Evolutionary conservation across 2,888 invertebrate species (phyloP), one percentile per base, ranked within the genome.

Genomic region (Napeogenes inachia): DNA sequence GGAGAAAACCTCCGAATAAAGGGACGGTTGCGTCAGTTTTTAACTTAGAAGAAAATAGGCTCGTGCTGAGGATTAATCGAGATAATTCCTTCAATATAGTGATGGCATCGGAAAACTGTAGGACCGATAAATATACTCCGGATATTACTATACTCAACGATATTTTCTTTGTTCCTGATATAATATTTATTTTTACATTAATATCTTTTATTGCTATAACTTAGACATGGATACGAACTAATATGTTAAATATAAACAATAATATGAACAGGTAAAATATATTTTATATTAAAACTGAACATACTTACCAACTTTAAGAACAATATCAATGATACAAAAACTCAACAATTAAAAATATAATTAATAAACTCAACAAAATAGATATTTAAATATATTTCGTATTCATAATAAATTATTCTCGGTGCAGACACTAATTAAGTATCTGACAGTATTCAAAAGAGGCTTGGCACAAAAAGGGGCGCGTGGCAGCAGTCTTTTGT

Each of bases 21-120:
- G 77, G 72, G 70, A 71, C 69, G 74, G 73, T 75, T 77, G 79
- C 79, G 84, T 79, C 84, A 77, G 82, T 83, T 85, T 85, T 83
- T 80, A 82, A 84, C 77, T 79, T 30, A 61, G 70, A 76, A 80
- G 77, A 78, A 81, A 84, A 82, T 80, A 77, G 79, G 75, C 68
- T 70, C 73, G 65, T 70, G 67, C 68, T 70, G 69, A 70, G 78
- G 72, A 80, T 81, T 81, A 82, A 79, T 80, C 75, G 76, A 62
- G 71, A 71, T 79, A 75, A 81, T 80, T 78, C 76, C 73, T 76
- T 76, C 70, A 79, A 76, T 73, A 70, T 58, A 57, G 59, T 59
- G 56, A 53, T 64, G 53, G 57, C 45, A 45, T 59, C 53, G 13
- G 54, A 8, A 33, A 21, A 60, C 46, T 54, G 50, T 56, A 46